Percentiles rank a stretch among this genome's conserved stretches.
Conservation (phyloP, 2,113 vertebrate species). For the Colinus virginianus region DNA sequence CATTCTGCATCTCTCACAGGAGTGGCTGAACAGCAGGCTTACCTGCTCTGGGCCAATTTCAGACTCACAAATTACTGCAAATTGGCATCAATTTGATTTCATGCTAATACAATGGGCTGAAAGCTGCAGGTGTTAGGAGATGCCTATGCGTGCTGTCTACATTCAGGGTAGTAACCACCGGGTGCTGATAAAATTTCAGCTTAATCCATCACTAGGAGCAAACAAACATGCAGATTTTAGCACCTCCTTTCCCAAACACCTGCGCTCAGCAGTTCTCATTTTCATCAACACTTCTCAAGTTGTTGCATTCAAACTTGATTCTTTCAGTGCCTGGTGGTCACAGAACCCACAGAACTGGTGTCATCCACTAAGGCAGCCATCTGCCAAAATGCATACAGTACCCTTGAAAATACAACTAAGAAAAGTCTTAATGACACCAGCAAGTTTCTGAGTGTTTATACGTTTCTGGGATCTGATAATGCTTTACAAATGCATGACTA, state of each 20-base stretch:
- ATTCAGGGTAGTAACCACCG: not conserved
- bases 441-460: not conserved
- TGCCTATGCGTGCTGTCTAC: not conserved
- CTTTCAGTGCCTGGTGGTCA: not conserved
- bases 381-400: not conserved
- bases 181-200: not conserved
- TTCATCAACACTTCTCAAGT: not conserved
- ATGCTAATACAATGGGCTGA: not conserved
- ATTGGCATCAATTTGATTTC: not conserved
- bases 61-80: not conserved
- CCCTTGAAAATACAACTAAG: not conserved
- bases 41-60: not conserved
- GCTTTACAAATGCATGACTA: not conserved
- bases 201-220: not conserved
- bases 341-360: not conserved
- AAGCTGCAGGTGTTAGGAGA: slow-evolving; percentile 24
- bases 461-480: not conserved
- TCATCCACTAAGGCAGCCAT: not conserved
- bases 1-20: not conserved
- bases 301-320: not conserved
- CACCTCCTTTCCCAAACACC: not conserved
- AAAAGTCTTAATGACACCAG: not conserved
- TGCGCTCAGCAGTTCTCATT: not conserved
- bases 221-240: not conserved
- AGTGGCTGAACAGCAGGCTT: not conserved